Conservation (phyloP, 2,797 vertebrate species). For the Margarornis squamiger region DNA sequence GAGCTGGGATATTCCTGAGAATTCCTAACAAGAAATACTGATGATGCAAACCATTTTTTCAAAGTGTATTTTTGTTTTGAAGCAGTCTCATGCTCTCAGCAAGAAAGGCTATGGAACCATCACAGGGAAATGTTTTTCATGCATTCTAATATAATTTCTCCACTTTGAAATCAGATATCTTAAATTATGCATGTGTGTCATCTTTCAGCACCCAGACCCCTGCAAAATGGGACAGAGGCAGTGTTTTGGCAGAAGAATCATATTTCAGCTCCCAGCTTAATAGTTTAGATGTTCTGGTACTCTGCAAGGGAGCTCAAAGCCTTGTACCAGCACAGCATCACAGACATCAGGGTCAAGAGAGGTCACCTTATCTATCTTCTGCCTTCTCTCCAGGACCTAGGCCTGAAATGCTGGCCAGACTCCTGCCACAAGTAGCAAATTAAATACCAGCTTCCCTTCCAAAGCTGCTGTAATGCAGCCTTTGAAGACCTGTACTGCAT, state of each 20-base stretch:
- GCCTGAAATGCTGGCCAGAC: background rate
- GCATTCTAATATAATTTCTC: background rate
- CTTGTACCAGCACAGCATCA: background rate
- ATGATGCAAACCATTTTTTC: background rate
- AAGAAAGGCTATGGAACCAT: background rate
- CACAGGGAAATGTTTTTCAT: background rate
- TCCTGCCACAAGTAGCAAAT: background rate
- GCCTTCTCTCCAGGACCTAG: background rate
- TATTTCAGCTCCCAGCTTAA: background rate
- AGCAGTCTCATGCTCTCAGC: background rate
- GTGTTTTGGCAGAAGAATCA: background rate
- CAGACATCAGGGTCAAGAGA: background rate
- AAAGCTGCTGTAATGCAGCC: background rate
- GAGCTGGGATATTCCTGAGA: background rate
- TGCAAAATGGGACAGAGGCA: constrained; percentile 17
- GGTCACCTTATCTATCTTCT: background rate
- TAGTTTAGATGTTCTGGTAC: background rate
- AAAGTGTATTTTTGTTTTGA: background rate
- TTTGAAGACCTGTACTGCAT: background rate
- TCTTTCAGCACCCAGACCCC: constrained; percentile 21
- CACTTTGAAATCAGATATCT: background rate
- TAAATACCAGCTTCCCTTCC: background rate
- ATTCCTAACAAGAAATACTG: background rate
- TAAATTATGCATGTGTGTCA: background rate
- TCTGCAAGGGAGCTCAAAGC: background rate